Conservation (phyloP, 2,888 invertebrate genomes). For the Tholera decimalis region DNA sequence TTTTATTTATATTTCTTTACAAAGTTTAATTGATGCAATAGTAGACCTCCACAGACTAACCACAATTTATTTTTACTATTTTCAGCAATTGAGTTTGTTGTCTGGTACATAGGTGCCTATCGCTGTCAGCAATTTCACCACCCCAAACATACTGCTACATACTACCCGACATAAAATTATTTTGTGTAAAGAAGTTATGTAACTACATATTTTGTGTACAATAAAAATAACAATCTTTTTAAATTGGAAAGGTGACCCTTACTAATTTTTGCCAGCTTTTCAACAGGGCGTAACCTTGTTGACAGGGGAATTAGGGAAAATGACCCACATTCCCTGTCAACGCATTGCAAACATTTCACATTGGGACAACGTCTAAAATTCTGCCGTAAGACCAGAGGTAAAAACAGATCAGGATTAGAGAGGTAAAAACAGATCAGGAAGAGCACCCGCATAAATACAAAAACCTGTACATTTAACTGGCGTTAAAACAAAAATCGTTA, state of each 20-base stretch:
- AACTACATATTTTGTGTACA: too few species aligned
- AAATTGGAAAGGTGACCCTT: constrained; percentile 16
- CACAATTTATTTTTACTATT: too few species aligned
- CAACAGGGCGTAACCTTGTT: constrained; percentile 40
- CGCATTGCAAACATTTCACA: constrained; percentile 32
- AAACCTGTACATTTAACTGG: constrained; percentile 11
- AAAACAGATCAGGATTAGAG: constrained; percentile 1
- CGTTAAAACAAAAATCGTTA: constrained; percentile 29
- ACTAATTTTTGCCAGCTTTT: constrained; percentile 41
- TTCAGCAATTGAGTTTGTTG: too few species aligned
- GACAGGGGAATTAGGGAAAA: constrained; percentile 31
- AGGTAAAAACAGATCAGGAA: not conserved
- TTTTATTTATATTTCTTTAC: too few species aligned
- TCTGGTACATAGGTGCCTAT: too few species aligned
- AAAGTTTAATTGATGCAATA: too few species aligned
- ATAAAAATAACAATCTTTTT: too few species aligned
- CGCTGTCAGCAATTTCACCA: too few species aligned
- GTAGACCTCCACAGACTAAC: too few species aligned
- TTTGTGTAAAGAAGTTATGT: too few species aligned
- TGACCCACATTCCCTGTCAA: constrained; percentile 38
- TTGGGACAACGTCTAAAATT: constrained; percentile 2
- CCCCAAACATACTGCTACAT: too few species aligned
- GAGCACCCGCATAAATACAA: constrained; percentile 26
- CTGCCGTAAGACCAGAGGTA: not conserved
- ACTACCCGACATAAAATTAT: too few species aligned